Evolutionary conservation across 1,140 invertebrate species (phyloP).

Genomic region (Brachionus koreanus): DNA sequence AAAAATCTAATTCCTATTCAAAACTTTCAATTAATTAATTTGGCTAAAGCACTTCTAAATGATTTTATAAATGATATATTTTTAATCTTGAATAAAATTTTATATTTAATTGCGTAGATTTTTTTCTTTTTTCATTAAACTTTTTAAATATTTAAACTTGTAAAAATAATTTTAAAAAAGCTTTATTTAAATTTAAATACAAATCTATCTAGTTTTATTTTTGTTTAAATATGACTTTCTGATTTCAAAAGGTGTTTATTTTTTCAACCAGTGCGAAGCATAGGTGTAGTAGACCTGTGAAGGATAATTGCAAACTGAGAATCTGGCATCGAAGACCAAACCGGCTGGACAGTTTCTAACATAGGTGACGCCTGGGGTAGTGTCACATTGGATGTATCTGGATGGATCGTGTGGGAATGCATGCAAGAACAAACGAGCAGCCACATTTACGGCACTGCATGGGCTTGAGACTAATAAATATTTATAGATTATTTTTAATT

Average conservation of each 20-base stretch:
- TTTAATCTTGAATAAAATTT: too few relatives aligned
- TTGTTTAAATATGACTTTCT: not conserved
- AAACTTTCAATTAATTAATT: too few relatives aligned
- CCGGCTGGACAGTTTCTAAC: constrained; percentile 25
- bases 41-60: too few relatives aligned
- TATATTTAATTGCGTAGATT: too few relatives aligned
- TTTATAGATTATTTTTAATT: not conserved
- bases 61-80: too few relatives aligned
- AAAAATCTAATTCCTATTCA: too few relatives aligned
- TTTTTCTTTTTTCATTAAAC: too few relatives aligned
- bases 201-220: not conserved
- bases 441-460: not conserved
- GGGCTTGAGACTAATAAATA: not conserved
- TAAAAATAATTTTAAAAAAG: not conserved
- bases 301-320: constrained; percentile 17
- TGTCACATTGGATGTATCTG: constrained; percentile 45
- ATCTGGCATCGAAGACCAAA: constrained; percentile 38
- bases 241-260: not conserved
- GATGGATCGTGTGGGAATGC: constrained; percentile 17
- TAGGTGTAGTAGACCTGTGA: constrained; percentile 28
- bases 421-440: not conserved
- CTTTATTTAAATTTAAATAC: not conserved
- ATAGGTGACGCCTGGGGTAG: constrained; percentile 22
- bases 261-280: constrained; percentile 34
- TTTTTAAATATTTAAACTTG: not conserved